Conservation (phyloP, 2,888 invertebrate genomes). For the Julus scanicus region DNA sequence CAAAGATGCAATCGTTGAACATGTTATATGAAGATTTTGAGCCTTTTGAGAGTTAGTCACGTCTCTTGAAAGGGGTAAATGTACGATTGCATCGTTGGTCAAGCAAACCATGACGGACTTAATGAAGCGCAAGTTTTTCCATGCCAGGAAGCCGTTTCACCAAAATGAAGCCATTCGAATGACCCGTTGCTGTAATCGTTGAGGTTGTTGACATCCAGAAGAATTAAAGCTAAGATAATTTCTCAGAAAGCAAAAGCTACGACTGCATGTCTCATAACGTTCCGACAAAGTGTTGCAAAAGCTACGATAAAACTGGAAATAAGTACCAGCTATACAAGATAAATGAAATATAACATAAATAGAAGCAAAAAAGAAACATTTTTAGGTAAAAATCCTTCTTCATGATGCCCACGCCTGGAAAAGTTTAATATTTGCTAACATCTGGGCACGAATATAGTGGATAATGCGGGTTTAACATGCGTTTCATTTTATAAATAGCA, state of each 20-base stretch:
- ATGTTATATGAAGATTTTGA: background rate
- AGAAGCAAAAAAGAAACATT: background rate
- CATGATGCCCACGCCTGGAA: background rate
- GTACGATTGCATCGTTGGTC: conserved; percentile 1
- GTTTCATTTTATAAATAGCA: too few relatives aligned
- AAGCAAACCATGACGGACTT: conserved; percentile 26
- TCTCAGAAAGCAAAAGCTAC: background rate
- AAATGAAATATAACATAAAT: background rate
- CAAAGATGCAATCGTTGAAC: background rate
- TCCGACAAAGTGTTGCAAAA: background rate
- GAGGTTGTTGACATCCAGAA: conserved; percentile 34
- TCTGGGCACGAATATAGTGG: background rate
- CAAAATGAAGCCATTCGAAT: background rate
- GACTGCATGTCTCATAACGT: background rate
- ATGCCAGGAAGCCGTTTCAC: background rate
- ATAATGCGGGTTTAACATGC: background rate
- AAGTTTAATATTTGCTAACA: background rate
- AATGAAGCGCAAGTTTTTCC: conserved; percentile 34
- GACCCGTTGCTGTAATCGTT: background rate
- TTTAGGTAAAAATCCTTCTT: background rate
- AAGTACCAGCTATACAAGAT: background rate
- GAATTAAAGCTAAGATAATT: background rate
- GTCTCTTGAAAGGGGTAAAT: background rate
- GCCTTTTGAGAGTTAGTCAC: background rate
- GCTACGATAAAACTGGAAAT: background rate